phyloP scores from a whole-genome alignment of 2,888 invertebrate species.

The Trissolcus japonicus region DNA sequence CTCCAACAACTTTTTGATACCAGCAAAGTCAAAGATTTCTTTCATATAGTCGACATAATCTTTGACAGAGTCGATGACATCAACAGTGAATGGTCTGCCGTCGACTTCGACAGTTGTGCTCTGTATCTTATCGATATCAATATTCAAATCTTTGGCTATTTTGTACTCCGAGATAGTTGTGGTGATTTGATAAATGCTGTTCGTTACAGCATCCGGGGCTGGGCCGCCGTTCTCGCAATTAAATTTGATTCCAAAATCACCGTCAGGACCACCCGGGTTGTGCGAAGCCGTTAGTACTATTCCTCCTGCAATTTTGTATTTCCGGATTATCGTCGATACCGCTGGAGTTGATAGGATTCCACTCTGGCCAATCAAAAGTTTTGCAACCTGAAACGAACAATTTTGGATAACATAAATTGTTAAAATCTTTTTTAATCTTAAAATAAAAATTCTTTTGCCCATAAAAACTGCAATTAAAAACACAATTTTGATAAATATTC shows the following conservation, averaged over 20 bases:
- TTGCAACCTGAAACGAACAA: slow-evolving; percentile 80
- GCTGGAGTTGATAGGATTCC: slow-evolving; percentile 99
- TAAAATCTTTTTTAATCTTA: too few species aligned
- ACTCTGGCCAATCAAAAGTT: slow-evolving; percentile 92
- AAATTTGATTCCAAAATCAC: slow-evolving; percentile 99
- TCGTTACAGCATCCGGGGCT: slow-evolving; percentile 93
- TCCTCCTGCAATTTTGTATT: slow-evolving; percentile 91
- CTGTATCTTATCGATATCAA: slow-evolving; percentile 85
- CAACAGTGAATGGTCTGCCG: slow-evolving; percentile 85
- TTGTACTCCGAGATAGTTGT: slow-evolving; percentile 87
- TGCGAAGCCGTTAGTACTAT: slow-evolving; percentile 99
- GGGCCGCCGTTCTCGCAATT: slow-evolving; percentile 98
- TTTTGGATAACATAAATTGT: too few species aligned
- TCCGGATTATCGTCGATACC: slow-evolving; percentile 94
- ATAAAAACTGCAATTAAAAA: background rate
- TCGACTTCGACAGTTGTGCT: slow-evolving; percentile 79
- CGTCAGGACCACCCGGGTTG: slow-evolving; percentile 98
- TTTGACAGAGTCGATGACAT: slow-evolving; percentile 92
- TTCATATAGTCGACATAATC: slow-evolving; percentile 95
- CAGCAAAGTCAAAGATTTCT: slow-evolving; percentile 95
- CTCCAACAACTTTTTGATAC: slow-evolving; percentile 84
- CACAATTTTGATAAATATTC: background rate
- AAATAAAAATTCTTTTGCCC: background rate
- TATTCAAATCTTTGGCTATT: slow-evolving; percentile 86
- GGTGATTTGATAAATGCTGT: slow-evolving; percentile 90